Percentiles rank a stretch among this genome's conserved stretches.
phyloP scores from a whole-genome alignment of 2,888 invertebrate species.

The Aphodius sticticus region DNA sequence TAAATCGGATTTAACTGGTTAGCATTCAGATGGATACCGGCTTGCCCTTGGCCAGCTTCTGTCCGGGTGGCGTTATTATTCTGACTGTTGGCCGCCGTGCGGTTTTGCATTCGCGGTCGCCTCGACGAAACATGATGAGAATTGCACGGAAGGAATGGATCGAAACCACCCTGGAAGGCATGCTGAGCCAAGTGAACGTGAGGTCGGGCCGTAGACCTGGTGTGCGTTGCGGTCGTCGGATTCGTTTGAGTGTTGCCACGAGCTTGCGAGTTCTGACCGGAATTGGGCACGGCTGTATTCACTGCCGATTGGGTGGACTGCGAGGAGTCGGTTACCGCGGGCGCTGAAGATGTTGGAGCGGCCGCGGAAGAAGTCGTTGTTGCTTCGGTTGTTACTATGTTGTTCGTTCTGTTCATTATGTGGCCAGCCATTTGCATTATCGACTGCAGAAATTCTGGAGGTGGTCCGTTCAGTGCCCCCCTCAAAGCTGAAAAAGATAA shows the following conservation, averaged over 20 bases:
- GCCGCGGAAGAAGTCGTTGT: constrained; percentile 41
- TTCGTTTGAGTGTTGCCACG: constrained; percentile 73
- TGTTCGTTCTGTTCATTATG: constrained; percentile 52
- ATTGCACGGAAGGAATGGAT: constrained; percentile 75
- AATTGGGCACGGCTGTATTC: constrained; percentile 43
- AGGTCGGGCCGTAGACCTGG: constrained; percentile 71
- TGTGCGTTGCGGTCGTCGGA: constrained; percentile 76
- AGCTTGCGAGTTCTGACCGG: constrained; percentile 61
- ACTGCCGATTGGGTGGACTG: constrained; percentile 26
- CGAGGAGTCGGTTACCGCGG: constrained; percentile 34
- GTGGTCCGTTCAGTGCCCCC: constrained; percentile 57
- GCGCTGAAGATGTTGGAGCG: constrained; percentile 44
- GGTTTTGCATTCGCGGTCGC: constrained; percentile 38
- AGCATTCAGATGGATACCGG: constrained; percentile 27
- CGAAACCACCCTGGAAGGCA: constrained; percentile 67
- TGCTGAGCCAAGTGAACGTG: constrained; percentile 71
- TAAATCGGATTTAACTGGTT: constrained; percentile 43
- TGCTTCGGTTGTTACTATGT: constrained; percentile 38
- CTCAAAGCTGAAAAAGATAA: constrained; percentile 54
- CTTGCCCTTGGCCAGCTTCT: constrained; percentile 15
- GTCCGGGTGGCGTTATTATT: constrained; percentile 30
- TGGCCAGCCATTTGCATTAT: constrained; percentile 65
- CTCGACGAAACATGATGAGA: constrained; percentile 69
- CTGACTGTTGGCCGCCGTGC: constrained; percentile 40
- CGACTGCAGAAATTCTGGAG: constrained; percentile 65